These are phyloP conservation scores for Catharus bicknelli DNA, from an alignment of 2,113 vertebrate genomes.

Conservation along the genomic window DNA sequence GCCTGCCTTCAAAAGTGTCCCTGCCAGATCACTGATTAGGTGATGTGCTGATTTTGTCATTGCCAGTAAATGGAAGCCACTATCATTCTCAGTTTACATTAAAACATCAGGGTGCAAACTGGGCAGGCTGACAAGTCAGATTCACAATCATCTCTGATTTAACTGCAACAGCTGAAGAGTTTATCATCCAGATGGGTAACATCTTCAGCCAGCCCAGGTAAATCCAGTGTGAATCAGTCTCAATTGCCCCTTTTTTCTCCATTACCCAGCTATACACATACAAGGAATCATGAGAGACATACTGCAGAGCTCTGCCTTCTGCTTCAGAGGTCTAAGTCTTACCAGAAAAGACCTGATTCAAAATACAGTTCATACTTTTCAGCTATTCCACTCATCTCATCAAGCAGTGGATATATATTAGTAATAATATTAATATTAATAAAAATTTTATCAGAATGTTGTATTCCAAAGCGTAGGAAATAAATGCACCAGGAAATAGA, in stretches of 20 bases:
- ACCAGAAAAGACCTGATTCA: not conserved
- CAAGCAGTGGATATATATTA: not conserved
- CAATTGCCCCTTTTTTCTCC: not conserved
- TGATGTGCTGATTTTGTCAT: not conserved
- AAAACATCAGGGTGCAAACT: not conserved
- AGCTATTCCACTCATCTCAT: not conserved
- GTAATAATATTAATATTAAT: not conserved
- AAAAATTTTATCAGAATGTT: not conserved
- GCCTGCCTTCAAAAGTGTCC: not conserved
- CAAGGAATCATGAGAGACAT: not conserved
- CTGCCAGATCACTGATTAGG: not conserved
- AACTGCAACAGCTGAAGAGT: not conserved
- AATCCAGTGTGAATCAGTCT: not conserved
- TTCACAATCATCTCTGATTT: slow-evolving; percentile 12
- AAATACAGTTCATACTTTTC: not conserved
- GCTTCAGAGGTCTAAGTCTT: not conserved
- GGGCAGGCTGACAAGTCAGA: not conserved
- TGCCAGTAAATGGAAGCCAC: not conserved
- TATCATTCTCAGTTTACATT: slow-evolving; percentile 7
- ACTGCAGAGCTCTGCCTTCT: not conserved
- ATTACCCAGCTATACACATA: not conserved
- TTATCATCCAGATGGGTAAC: not conserved
- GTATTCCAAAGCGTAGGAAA: not conserved
- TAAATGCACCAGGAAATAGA: not conserved
- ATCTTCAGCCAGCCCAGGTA: not conserved